Evolutionary conservation across 1,140 invertebrate genomes (phyloP), one percentile per base, ranked within the genome.

Genomic region (Hyles euphorbiae): DNA sequence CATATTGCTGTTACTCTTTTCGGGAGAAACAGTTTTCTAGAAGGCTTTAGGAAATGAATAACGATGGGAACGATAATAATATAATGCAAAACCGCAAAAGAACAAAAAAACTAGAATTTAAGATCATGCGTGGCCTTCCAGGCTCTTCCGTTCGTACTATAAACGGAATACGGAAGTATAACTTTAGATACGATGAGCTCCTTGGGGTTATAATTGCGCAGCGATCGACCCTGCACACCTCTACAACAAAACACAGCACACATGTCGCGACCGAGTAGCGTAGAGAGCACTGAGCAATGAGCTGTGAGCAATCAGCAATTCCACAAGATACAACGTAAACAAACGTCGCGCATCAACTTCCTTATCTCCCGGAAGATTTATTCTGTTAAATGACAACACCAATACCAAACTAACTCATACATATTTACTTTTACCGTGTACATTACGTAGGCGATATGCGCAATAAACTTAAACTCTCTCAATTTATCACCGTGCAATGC

Each of bases 81-180:
- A 40, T 2, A 40, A 40, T 5, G 36, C 36, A 5, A 40, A 22
- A 22, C 22, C 36, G 8, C 8, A 40, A 40, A 40, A 8, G 2
- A 40, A 40, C 1, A 40, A 40, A 40, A 40, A 40, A 40, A 40
- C 36, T 40, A 40, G 36, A 40, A 40, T 2, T 40, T 40, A 40
- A 40, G 36, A 56, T 67, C 58, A 56, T 62, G 67, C 60, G 60
- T 56, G 80, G 61, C 83, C 81, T 84, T 81, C 70, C 70, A 60
- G 62, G 60, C 61, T 81, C 76, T 86, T 86, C 83, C 81, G 83
- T 65, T 67, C 72, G 43, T 68, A 77, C 81, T 84, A 83, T 82
- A 84, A 81, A 76, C 74, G 72, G 80, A 72, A 56, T 63, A 73
- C 78, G 83, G 81, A 84, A 87, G 74, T 70, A 56, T 52, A 45